Conservation (phyloP, 2,113 vertebrate genomes). For the Orcinus orca region DNA sequence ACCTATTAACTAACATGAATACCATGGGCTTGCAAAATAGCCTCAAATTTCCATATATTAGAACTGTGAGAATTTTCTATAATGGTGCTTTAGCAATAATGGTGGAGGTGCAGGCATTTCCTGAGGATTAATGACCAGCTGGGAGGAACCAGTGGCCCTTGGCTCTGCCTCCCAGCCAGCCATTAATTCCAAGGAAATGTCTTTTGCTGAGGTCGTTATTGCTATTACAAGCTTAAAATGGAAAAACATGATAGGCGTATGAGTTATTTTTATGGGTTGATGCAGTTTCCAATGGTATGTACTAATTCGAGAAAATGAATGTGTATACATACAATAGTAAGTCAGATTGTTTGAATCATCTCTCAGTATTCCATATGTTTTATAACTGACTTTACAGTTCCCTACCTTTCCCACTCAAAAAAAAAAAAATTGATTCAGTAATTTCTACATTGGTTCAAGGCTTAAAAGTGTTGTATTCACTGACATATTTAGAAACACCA, state of each 20-base stretch:
- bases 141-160: constrained; percentile 68
- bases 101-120: constrained; percentile 77
- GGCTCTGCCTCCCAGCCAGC: constrained; percentile 73
- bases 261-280: constrained; percentile 66
- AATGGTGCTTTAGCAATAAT: constrained; percentile 70
- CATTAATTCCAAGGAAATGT: constrained; percentile 75
- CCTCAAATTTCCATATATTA: constrained; percentile 76
- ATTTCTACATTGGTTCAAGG: background rate
- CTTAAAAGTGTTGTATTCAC: background rate
- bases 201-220: constrained; percentile 64
- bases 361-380: constrained; percentile 16
- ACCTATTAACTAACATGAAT: constrained; percentile 74
- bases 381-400: constrained; percentile 50
- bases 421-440: constrained; percentile 21
- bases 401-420: constrained; percentile 25
- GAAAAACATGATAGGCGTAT: constrained; percentile 74
- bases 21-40: constrained; percentile 63
- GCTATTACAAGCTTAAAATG: constrained; percentile 73
- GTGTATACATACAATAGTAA: background rate
- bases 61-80: constrained; percentile 77
- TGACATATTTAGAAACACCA: constrained; percentile 4
- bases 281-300: constrained; percentile 49
- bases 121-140: constrained; percentile 72
- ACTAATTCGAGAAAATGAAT: constrained; percentile 54
- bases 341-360: constrained; percentile 58